phyloP scores from a whole-genome alignment of 2,113 vertebrate species.

The Xiphias gladius region DNA sequence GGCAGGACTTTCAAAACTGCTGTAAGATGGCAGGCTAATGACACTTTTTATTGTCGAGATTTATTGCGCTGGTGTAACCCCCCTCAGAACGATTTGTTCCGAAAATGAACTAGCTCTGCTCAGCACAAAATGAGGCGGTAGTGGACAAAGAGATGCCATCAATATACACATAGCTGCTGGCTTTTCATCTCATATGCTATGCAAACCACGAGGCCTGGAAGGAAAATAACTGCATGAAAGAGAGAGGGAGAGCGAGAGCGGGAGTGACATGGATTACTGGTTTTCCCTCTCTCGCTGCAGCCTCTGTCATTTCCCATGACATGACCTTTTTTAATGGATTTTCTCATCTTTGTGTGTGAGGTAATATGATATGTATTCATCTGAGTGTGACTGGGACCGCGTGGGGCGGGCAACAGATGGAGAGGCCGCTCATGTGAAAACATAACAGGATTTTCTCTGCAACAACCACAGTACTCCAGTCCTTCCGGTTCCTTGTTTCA shows the following conservation, averaged over 20 bases:
- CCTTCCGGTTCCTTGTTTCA: constrained; percentile 25
- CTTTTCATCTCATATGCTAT: constrained; percentile 27
- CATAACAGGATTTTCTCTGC: constrained; percentile 40
- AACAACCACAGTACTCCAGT: constrained; percentile 8
- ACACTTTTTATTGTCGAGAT: constrained; percentile 27
- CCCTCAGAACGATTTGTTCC: constrained; percentile 44
- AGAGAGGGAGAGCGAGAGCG: neutral
- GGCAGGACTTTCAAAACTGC: neutral
- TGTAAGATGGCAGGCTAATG: neutral
- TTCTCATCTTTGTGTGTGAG: constrained; percentile 56
- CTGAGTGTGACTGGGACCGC: constrained; percentile 36
- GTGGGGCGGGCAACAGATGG: constrained; percentile 34
- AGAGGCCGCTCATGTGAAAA: constrained; percentile 56
- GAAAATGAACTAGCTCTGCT: constrained; percentile 14
- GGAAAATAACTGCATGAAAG: constrained; percentile 17
- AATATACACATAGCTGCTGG: constrained; percentile 12
- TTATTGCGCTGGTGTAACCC: constrained; percentile 15
- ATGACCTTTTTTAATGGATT: constrained; percentile 68
- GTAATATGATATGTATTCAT: constrained; percentile 63
- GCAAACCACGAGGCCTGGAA: constrained; percentile 1
- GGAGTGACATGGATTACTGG: constrained; percentile 10
- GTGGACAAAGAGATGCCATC: constrained; percentile 22
- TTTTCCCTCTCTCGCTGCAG: constrained; percentile 20
- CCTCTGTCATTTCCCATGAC: constrained; percentile 55
- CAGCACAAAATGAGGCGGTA: neutral